Evolutionary conservation across 2,113 vertebrate species (phyloP), one percentile per base, ranked within the genome.

Genomic region (Arvicanthis niloticus): DNA sequence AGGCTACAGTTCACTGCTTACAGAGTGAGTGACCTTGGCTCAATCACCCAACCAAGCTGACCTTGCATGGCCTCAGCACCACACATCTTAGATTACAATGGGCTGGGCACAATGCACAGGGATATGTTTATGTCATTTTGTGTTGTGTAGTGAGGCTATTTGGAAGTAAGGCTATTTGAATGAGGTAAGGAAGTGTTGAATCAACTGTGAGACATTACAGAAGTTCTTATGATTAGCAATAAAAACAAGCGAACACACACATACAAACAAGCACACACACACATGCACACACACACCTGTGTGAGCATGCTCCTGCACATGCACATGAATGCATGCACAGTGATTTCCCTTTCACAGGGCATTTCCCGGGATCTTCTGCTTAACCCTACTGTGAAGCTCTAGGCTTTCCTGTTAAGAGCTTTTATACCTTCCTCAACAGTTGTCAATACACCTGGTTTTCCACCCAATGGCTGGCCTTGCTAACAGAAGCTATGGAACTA

Each of bases 391-490:
- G 31, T 72, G 34, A 92, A 88, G 10, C 76, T 56, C 10, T 60
- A 31, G 89, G 78, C 11, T 42, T 88, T 31, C 70, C 90, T 58
- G 70, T 42, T 76, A 31, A 94, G 77, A 67, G 8, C 19, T 82
- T 65, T 40, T 24, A 19, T 0, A 0, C 19, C 37, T 16, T 45
- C 51, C 17, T 3, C 2, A 17, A 88, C 34, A n/a, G 11, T 62
- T 78, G 26, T 84, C 91, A 91, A 0, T 24, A 58, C 37, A 19
- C 37, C 73, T 95, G 37, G 26, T 56, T 72, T 98, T 91, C 48
- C 42, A 51, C 53, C 72, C 45, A 22, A 24, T 19, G 86, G 51
- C 86, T 91, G 60, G 29, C 37, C 91, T 42, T 62, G 65, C 51
- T 26, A 70, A 72, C 90, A 73, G 8, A 89, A 75, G 48, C 42